phyloP scores from a whole-genome alignment of 2,797 vertebrate genomes.

The Naso thynnoides region DNA sequence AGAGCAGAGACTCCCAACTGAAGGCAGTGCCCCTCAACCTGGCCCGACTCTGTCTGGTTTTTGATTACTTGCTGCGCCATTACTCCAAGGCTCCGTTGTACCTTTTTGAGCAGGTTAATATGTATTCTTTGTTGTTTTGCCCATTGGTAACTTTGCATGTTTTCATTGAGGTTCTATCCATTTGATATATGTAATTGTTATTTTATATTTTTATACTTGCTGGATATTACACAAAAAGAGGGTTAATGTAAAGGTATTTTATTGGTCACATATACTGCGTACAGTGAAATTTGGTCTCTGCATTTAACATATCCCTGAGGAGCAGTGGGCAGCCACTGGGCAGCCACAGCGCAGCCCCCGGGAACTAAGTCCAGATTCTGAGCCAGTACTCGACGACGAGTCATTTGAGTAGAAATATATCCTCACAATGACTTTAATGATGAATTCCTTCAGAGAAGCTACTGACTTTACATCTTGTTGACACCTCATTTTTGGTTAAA shows the following conservation, averaged over 20 bases:
- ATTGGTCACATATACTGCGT: too few relatives aligned
- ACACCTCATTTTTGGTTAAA: neutral
- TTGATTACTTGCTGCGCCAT: constrained; percentile 96
- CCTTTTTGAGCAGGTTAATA: constrained; percentile 94
- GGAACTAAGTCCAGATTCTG: too few relatives aligned
- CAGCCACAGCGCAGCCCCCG: too few relatives aligned
- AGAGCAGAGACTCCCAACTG: constrained; percentile 89
- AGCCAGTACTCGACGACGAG: too few relatives aligned
- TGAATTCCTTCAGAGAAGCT: neutral
- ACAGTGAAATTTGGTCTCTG: too few relatives aligned
- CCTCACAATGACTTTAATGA: neutral
- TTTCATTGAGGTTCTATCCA: neutral
- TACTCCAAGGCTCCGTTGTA: constrained; percentile 94
- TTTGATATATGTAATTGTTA: neutral
- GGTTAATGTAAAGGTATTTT: too few relatives aligned
- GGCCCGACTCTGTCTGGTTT: constrained; percentile 92
- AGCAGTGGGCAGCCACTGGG: too few relatives aligned
- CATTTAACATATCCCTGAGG: too few relatives aligned
- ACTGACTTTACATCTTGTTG: neutral
- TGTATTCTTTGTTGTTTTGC: neutral
- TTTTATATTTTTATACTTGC: neutral
- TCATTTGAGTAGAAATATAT: neutral
- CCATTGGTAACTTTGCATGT: neutral
- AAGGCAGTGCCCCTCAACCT: constrained; percentile 91
- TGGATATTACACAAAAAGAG: too few relatives aligned